These are phyloP conservation scores for Lithophane leautieri DNA, from an alignment of 2,888 invertebrate genomes.

Conservation along the genomic window DNA sequence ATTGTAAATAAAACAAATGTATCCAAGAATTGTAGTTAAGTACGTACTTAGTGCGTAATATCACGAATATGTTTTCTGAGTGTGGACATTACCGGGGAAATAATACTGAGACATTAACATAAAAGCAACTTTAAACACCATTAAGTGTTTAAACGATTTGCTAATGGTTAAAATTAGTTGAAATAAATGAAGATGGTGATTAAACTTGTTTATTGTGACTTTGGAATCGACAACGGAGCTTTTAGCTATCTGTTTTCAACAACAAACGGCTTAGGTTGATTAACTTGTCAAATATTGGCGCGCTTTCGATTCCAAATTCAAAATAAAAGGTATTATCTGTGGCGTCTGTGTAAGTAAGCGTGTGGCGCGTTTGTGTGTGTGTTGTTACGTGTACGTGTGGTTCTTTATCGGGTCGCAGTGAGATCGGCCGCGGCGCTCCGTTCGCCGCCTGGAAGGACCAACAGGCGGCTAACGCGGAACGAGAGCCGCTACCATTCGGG, in stretches of 20 bases:
- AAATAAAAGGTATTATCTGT: constrained; percentile 62
- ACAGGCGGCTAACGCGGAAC: constrained; percentile 97
- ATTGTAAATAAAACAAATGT: constrained; percentile 30
- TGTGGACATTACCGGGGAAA: constrained; percentile 42
- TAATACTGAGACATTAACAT: constrained; percentile 48
- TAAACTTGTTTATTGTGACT: constrained; percentile 67
- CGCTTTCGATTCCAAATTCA: constrained; percentile 70
- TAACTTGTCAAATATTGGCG: constrained; percentile 29
- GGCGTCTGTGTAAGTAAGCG: constrained; percentile 62
- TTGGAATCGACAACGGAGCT: constrained; percentile 70
- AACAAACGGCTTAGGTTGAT: constrained; percentile 11
- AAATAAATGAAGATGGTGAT: constrained; percentile 64
- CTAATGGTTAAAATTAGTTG: constrained; percentile 48
- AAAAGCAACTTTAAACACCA: constrained; percentile 37
- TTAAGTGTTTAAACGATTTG: constrained; percentile 29
- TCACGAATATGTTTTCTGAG: constrained; percentile 15
- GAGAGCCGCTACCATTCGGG: constrained; percentile 99
- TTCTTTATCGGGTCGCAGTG: constrained; percentile 91
- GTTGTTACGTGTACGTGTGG: constrained; percentile 83
- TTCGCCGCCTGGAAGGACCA: constrained; percentile 93
- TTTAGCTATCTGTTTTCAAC: constrained; percentile 14
- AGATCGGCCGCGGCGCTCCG: constrained; percentile 87
- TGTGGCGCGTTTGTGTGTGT: constrained; percentile 76
- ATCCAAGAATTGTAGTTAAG: constrained; percentile 15
- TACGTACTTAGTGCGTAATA: constrained; percentile 12